Evolutionary conservation across 2,797 vertebrate genomes (phyloP).

Genomic region (Hephaestus fuliginosus): DNA sequence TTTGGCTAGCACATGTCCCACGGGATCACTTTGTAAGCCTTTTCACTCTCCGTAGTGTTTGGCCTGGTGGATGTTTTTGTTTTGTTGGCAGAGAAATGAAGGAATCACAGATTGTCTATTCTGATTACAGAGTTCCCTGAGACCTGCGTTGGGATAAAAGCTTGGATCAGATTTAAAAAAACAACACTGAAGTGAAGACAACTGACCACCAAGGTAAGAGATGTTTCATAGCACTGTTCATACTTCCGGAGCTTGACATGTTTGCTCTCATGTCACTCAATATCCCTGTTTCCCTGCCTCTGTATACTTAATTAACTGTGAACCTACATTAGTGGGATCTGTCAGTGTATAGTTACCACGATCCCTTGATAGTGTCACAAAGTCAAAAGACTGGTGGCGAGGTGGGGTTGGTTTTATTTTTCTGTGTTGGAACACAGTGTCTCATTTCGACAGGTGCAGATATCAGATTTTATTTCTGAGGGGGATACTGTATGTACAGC

Average conservation of each 20-base stretch:
- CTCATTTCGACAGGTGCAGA: conserved; percentile 68
- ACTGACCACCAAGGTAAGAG: conserved; percentile 61
- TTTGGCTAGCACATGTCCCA: conserved; percentile 38
- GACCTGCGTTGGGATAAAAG: conserved; percentile 53
- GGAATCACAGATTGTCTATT: conserved; percentile 57
- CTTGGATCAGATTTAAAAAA: conserved; percentile 50
- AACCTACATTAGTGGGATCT: conserved; percentile 30
- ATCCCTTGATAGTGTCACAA: conserved; percentile 36
- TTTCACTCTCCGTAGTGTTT: conserved; percentile 24
- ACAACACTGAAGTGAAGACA: conserved; percentile 37
- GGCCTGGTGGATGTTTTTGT: conserved; percentile 27
- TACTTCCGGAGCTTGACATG: background rate
- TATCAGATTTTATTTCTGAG: conserved; percentile 47
- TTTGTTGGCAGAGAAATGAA: conserved; percentile 21
- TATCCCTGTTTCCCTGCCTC: conserved; percentile 28
- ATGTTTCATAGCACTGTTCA: background rate
- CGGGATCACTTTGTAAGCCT: conserved; percentile 31
- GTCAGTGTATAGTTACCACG: conserved; percentile 30
- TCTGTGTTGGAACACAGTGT: conserved; percentile 48
- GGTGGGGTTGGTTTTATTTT: conserved; percentile 51
- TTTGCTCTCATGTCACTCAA: background rate
- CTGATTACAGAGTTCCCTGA: conserved; percentile 70
- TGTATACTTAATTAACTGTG: conserved; percentile 36
- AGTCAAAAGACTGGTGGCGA: conserved; percentile 31
- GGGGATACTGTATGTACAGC: conserved; percentile 27